These are phyloP conservation scores for Tupiocoris notatus DNA, from an alignment of 2,888 invertebrate species.

Conservation along the genomic window DNA sequence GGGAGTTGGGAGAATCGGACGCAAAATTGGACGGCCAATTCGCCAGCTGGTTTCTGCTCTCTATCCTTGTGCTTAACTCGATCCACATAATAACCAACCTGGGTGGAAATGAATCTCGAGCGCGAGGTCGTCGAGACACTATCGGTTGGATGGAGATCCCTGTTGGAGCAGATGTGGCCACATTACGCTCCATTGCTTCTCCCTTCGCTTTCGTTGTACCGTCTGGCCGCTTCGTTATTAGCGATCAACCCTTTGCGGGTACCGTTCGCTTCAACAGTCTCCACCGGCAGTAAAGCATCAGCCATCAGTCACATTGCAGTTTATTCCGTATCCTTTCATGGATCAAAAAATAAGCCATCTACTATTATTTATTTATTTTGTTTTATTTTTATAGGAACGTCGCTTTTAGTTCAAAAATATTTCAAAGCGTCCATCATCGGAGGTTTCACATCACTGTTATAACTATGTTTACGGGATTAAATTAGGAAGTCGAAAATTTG, in stretches of 20 bases:
- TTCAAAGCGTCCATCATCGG: too few species aligned
- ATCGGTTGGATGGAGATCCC: constrained; percentile 40
- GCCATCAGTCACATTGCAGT: neutral
- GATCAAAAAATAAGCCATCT: too few species aligned
- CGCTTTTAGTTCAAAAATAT: too few species aligned
- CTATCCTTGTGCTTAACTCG: neutral
- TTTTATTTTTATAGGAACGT: too few species aligned
- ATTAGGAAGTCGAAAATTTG: too few species aligned
- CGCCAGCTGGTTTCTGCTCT: neutral
- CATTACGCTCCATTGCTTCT: constrained; percentile 36
- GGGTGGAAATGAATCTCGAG: constrained; percentile 37
- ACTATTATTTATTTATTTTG: too few species aligned
- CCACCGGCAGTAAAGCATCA: neutral
- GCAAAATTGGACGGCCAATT: neutral
- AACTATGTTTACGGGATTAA: too few species aligned
- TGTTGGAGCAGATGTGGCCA: constrained; percentile 40
- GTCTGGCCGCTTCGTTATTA: constrained; percentile 34
- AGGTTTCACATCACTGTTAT: too few species aligned
- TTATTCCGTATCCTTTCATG: too few species aligned
- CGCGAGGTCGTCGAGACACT: neutral
- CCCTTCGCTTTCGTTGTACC: constrained; percentile 4
- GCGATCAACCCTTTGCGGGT: constrained; percentile 38
- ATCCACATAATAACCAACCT: constrained; percentile 30
- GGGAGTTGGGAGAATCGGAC: neutral
- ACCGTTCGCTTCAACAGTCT: neutral